Percentiles rank a stretch among this genome's conserved stretches.
phyloP scores from a whole-genome alignment of 1,140 invertebrate species.

The Drosophila lini region DNA sequence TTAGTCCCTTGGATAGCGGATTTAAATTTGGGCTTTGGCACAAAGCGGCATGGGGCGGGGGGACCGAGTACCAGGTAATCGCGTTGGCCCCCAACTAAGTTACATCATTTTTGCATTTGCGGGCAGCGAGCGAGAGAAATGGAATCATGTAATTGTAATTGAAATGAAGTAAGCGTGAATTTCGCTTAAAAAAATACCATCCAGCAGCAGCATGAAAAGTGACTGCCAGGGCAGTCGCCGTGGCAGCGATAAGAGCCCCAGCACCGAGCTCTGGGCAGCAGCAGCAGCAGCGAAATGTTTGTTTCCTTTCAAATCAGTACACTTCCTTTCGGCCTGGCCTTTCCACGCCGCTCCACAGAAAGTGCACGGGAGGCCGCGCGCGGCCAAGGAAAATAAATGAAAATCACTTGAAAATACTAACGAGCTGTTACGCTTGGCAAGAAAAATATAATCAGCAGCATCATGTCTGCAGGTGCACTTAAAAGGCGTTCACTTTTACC shows the following conservation, averaged over 20 bases:
- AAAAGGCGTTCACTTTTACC: constrained; percentile 80
- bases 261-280: constrained; percentile 11
- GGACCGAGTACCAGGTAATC: constrained; percentile 26
- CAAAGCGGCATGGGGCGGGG: background rate
- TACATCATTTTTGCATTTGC: constrained; percentile 70
- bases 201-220: constrained; percentile 34
- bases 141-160: constrained; percentile 80
- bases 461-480: constrained; percentile 83
- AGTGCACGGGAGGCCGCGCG: constrained; percentile 19
- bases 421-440: constrained; percentile 81
- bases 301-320: constrained; percentile 82
- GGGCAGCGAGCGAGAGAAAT: constrained; percentile 51
- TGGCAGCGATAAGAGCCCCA: constrained; percentile 43
- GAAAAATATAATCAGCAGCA: constrained; percentile 83
- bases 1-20: constrained; percentile 6
- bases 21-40: constrained; percentile 5
- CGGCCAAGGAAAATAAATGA: constrained; percentile 69
- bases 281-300: constrained; percentile 58
- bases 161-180: constrained; percentile 81
- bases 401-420: constrained; percentile 83
- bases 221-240: constrained; percentile 41
- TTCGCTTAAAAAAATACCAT: constrained; percentile 65
- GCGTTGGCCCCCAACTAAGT: constrained; percentile 35
- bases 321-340: constrained; percentile 68
- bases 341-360: constrained; percentile 46